phyloP scores from a whole-genome alignment of 2,797 vertebrate genomes.

The Australoheros facetus region DNA sequence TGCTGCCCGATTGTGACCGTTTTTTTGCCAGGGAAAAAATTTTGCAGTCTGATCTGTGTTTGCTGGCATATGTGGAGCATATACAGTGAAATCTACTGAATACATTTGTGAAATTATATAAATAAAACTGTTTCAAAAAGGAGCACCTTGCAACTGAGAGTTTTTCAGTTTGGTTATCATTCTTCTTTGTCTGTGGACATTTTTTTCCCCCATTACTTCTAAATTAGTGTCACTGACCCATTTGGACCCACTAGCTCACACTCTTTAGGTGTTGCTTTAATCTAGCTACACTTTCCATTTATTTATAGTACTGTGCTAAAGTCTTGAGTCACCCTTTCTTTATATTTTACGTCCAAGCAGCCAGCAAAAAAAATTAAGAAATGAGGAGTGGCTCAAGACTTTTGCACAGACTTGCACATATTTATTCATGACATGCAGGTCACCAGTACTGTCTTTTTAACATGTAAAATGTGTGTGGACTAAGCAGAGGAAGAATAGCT shows the following conservation, averaged over 20 bases:
- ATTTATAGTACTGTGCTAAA: background rate
- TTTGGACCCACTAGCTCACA: background rate
- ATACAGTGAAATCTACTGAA: background rate
- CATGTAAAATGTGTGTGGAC: background rate
- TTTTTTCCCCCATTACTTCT: background rate
- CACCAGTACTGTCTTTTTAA: background rate
- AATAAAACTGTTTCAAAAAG: background rate
- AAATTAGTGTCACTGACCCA: background rate
- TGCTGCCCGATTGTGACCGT: background rate
- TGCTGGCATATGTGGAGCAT: background rate
- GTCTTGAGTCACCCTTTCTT: background rate
- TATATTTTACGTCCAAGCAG: background rate
- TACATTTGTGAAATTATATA: background rate
- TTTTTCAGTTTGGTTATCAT: too few relatives aligned
- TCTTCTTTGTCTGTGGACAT: background rate
- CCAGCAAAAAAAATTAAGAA: background rate
- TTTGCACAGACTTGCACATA: background rate
- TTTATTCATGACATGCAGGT: background rate
- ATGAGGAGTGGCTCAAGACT: background rate
- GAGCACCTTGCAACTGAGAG: background rate
- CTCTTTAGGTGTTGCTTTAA: too few relatives aligned
- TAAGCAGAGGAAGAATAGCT: constrained; percentile 7
- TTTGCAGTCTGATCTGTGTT: background rate
- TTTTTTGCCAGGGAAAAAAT: background rate
- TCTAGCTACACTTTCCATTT: background rate